A percentile compares a stretch with the other conserved stretches of the same genome.
These are phyloP conservation scores for Antechinus stuartii DNA, from an alignment of 2,113 vertebrate genomes.

Conservation along the genomic window DNA sequence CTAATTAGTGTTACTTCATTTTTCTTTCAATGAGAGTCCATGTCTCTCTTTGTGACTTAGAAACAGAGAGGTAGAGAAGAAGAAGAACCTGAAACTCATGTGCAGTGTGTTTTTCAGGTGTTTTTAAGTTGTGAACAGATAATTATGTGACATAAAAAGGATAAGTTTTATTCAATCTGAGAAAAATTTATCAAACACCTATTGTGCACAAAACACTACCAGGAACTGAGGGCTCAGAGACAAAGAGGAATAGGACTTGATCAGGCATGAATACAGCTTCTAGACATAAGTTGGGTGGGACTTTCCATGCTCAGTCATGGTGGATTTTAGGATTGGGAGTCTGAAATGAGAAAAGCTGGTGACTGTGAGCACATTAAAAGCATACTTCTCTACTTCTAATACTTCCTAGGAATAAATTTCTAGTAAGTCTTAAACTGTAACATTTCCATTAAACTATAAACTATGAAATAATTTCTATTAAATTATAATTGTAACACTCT, in stretches of 20 bases:
- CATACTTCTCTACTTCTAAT: neutral
- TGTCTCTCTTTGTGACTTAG: slow-evolving; percentile 20
- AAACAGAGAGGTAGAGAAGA: neutral
- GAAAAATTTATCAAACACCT: neutral
- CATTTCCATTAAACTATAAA: neutral
- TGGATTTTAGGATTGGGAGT: neutral
- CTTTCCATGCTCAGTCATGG: neutral
- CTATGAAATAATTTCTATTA: neutral
- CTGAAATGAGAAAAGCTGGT: neutral
- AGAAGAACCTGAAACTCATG: neutral
- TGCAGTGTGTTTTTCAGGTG: neutral
- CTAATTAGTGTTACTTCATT: neutral
- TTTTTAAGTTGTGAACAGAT: slow-evolving; percentile 9
- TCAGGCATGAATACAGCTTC: neutral
- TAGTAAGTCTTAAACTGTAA: neutral
- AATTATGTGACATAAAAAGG: neutral
- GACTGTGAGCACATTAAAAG: neutral
- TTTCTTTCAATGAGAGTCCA: neutral
- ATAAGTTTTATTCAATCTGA: neutral
- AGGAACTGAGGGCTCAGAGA: neutral
- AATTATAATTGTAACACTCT: neutral
- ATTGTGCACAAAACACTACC: neutral
- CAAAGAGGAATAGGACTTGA: neutral
- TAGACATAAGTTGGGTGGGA: neutral
- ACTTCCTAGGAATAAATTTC: neutral